A percentile compares a stretch with the other conserved stretches of the same genome.
Conservation (phyloP, 2,113 vertebrate species). For the Heptranchias perlo region DNA sequence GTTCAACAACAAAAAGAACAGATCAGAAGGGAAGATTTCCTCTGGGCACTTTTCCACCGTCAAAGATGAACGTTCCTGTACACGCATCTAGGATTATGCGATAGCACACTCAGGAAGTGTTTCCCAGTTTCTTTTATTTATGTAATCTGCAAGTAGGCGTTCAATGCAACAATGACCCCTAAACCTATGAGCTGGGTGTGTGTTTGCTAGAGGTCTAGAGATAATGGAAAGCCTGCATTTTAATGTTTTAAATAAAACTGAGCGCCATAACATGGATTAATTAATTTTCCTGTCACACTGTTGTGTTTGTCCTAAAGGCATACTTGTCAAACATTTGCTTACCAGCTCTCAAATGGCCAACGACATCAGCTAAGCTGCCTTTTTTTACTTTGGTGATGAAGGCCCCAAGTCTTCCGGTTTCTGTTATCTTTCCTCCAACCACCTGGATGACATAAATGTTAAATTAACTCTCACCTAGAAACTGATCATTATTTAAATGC, state of each 20-base stretch:
- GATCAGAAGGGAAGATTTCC: not conserved
- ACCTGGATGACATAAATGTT: slow-evolving; percentile 61
- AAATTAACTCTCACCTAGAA: not conserved
- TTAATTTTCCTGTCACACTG: not conserved
- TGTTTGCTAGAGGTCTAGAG: not conserved
- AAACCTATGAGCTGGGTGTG: not conserved
- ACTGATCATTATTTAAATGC: not conserved
- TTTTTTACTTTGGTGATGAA: slow-evolving; percentile 99
- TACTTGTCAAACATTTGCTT: slow-evolving; percentile 41
- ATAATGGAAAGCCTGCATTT: too few species aligned
- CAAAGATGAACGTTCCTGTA: not conserved
- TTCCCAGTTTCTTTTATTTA: not conserved
- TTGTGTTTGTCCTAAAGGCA: not conserved
- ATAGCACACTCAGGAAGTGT: not conserved
- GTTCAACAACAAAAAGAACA: too few species aligned
- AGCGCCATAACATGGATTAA: not conserved
- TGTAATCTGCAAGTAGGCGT: not conserved
- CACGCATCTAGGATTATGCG: not conserved
- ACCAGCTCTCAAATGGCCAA: slow-evolving; percentile 96
- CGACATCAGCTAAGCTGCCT: slow-evolving; percentile 93
- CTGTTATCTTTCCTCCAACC: slow-evolving; percentile 95
- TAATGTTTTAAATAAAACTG: too few species aligned
- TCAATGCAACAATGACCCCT: not conserved
- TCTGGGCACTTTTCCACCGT: too few species aligned
- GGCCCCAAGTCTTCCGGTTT: slow-evolving; percentile 87